A percentile compares a stretch with the other conserved stretches of the same genome.
phyloP scores from a whole-genome alignment of 1,140 invertebrate genomes.

The Diuraphis noxia region DNA sequence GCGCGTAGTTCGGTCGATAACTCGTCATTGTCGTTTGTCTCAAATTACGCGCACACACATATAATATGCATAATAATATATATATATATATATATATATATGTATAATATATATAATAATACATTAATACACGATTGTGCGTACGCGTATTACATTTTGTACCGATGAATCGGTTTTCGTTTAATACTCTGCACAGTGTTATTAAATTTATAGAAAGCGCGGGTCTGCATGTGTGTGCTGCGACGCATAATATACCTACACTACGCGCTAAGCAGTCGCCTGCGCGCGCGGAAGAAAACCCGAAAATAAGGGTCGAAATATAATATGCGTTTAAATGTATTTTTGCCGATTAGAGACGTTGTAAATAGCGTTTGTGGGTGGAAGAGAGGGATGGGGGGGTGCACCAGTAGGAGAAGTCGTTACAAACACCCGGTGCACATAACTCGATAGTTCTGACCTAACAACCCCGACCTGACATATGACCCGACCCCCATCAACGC shows the following conservation, averaged over 20 bases:
- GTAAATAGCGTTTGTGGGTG: background rate
- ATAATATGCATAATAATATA: no score
- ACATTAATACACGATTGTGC: no score
- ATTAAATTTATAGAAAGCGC: conserved; percentile 3
- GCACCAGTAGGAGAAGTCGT: conserved; percentile 49
- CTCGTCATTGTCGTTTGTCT: background rate
- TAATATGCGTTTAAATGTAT: conserved; percentile 43
- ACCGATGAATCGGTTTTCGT: background rate
- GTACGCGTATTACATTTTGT: background rate
- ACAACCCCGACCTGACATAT: conserved; percentile 49
- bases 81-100: no score
- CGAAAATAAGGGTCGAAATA: conserved; percentile 36
- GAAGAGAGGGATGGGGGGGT: background rate
- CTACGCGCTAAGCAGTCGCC: background rate
- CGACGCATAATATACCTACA: background rate
- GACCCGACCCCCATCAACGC: conserved; percentile 45
- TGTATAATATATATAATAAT: no score
- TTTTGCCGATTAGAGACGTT: conserved; percentile 34
- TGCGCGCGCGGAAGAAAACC: background rate
- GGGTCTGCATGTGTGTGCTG: background rate
- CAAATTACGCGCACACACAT: background rate
- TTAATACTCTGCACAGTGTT: background rate
- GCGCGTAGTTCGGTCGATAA: background rate
- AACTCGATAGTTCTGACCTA: conserved; percentile 50
- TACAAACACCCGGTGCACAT: conserved; percentile 48